phyloP scores from a whole-genome alignment of 2,888 invertebrate genomes.

The Pycnomerus fuliginosus region DNA sequence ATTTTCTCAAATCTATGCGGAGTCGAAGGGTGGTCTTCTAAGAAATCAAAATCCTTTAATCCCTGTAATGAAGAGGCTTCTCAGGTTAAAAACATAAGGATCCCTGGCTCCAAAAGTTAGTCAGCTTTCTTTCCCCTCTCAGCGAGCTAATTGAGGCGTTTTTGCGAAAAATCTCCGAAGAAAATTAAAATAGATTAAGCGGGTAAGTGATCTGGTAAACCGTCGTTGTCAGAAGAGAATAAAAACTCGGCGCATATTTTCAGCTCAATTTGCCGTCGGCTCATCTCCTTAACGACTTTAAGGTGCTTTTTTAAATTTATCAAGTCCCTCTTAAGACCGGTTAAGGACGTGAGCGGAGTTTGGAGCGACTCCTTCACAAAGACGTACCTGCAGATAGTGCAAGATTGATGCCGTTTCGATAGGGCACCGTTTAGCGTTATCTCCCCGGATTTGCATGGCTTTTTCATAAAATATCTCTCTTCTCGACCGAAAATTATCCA shows the following conservation, averaged over 20 bases:
- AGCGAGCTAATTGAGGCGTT: no score
- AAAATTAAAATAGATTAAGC: no score
- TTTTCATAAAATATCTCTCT: no score
- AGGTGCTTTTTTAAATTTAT: conserved; percentile 51
- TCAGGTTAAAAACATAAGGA: no score
- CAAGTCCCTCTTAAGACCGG: conserved; percentile 44
- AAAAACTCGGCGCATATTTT: conserved; percentile 50
- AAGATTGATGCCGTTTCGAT: conserved; percentile 35
- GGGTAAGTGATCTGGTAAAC: no score
- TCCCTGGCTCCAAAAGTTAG: no score
- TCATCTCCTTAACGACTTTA: conserved; percentile 50
- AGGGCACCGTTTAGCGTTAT: conserved; percentile 20
- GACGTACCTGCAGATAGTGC: conserved; percentile 34
- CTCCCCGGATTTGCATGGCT: conserved; percentile 25
- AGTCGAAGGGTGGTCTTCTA: no score
- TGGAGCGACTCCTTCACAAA: conserved; percentile 24
- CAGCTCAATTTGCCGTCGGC: conserved; percentile 51
- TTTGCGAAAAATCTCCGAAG: no score
- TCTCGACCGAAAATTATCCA: conserved; percentile 14
- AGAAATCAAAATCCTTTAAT: no score
- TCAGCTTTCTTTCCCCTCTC: no score
- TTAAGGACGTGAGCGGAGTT: conserved; percentile 45
- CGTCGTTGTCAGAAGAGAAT: conserved; percentile 38
- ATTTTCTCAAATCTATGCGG: no score
- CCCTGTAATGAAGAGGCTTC: no score